Conservation (phyloP, 2,888 invertebrate genomes). For the Eremobia ochroleuca region DNA sequence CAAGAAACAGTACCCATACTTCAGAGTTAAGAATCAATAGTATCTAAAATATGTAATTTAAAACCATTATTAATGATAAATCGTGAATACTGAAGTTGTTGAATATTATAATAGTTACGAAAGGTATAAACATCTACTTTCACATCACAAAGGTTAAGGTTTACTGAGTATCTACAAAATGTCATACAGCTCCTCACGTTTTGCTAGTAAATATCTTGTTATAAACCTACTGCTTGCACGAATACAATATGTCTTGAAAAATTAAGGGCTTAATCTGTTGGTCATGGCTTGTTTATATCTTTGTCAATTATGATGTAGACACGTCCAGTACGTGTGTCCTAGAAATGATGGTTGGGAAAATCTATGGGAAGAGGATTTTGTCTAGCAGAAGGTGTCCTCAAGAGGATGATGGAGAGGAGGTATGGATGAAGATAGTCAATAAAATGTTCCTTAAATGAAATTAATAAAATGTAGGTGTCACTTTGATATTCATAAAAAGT, state of each 20-base stretch:
- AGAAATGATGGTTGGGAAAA: neutral
- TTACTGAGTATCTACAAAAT: constrained; percentile 49
- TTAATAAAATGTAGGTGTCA: too few species aligned
- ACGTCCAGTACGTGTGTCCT: neutral
- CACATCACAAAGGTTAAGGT: constrained; percentile 59
- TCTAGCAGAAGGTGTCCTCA: neutral
- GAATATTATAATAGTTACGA: constrained; percentile 57
- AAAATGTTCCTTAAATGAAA: too few species aligned
- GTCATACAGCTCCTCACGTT: constrained; percentile 57
- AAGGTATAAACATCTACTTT: constrained; percentile 51
- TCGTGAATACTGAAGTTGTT: constrained; percentile 56
- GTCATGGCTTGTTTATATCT: constrained; percentile 10
- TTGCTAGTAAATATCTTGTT: constrained; percentile 57
- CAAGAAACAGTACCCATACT: neutral
- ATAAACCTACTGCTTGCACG: constrained; percentile 19
- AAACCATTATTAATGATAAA: constrained; percentile 39
- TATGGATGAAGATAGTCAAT: too few species aligned
- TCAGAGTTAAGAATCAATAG: neutral
- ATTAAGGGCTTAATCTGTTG: constrained; percentile 33
- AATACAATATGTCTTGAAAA: constrained; percentile 37
- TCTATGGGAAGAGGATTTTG: neutral
- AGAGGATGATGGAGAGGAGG: neutral
- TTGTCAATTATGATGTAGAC: neutral
- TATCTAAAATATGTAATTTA: neutral
- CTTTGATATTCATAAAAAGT: too few species aligned